Conservation (phyloP, 2,888 invertebrate species). For the Tortricodes alternella region DNA sequence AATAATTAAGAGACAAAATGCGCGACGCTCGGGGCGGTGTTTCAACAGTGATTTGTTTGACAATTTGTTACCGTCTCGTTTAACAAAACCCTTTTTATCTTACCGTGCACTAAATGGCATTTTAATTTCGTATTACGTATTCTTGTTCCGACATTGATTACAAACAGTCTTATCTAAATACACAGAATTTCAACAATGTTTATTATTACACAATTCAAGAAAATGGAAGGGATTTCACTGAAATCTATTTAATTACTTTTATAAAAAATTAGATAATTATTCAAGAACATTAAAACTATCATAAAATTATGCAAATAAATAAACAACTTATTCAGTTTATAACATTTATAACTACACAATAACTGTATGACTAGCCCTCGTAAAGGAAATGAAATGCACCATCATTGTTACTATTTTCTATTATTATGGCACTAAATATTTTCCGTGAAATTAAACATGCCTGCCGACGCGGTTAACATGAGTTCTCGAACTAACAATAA, state of each 20-base stretch:
- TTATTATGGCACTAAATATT: constrained; percentile 39
- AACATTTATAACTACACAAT: constrained; percentile 41
- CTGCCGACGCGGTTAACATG: constrained; percentile 23
- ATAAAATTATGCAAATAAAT: constrained; percentile 49
- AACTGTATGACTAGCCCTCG: constrained; percentile 70
- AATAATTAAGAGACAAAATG: background rate
- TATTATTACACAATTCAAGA: background rate
- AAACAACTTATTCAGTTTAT: constrained; percentile 40
- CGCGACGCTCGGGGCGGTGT: background rate
- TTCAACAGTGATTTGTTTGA: constrained; percentile 9
- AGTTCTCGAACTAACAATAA: constrained; percentile 11
- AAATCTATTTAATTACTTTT: background rate
- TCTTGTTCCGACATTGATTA: constrained; percentile 53
- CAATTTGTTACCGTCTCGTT: constrained; percentile 13
- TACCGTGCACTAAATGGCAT: constrained; percentile 34
- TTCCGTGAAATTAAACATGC: constrained; percentile 30
- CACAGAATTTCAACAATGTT: constrained; percentile 19
- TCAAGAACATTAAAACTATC: constrained; percentile 30
- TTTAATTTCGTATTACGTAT: constrained; percentile 55
- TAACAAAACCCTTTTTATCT: constrained; percentile 28
- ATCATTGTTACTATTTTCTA: constrained; percentile 51
- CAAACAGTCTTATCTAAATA: constrained; percentile 55
- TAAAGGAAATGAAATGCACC: constrained; percentile 72
- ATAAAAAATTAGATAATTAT: constrained; percentile 22
- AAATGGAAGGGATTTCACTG: background rate